Evolutionary conservation across 1,140 invertebrate genomes (phyloP).

Genomic region (Pteromalus puparum): DNA sequence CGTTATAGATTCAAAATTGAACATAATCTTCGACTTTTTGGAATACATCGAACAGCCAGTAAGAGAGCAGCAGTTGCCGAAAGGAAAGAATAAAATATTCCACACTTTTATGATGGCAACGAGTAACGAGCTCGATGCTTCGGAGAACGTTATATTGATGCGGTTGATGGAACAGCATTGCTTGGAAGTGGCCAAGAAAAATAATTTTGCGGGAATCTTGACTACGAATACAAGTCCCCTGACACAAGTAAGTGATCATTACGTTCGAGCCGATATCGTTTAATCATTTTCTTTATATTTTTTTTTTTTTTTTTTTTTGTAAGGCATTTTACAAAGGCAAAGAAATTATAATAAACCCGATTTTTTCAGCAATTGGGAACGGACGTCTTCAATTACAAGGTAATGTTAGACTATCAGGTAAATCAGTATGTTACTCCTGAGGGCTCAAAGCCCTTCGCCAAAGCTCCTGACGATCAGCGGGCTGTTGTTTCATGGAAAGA

Average conservation of each 20-base stretch:
- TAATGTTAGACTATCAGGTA: conserved; percentile 86
- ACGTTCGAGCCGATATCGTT: too few relatives aligned
- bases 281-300: too few relatives aligned
- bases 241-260: conserved; percentile 80
- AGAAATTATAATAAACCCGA: neutral
- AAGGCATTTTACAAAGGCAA: too few relatives aligned
- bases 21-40: conserved; percentile 86
- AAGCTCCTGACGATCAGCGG: conserved; percentile 84
- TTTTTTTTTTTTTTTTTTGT: too few relatives aligned
- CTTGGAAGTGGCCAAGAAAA: conserved; percentile 79
- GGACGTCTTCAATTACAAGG: conserved; percentile 88
- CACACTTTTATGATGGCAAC: conserved; percentile 93
- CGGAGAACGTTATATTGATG: conserved; percentile 87
- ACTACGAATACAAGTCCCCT: conserved; percentile 91
- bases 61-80: conserved; percentile 79
- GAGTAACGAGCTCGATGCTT: conserved; percentile 77
- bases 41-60: conserved; percentile 85
- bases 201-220: conserved; percentile 84
- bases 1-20: conserved; percentile 80
- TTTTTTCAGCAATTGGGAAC: conserved; percentile 83
- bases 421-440: conserved; percentile 84
- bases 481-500: conserved; percentile 86
- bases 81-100: conserved; percentile 82
- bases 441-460: conserved; percentile 82
- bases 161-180: conserved; percentile 86